Base-by-base conservation (phyloP, 2,113 vertebrate genomes). In the Triplophysa tibetana region DNA sequence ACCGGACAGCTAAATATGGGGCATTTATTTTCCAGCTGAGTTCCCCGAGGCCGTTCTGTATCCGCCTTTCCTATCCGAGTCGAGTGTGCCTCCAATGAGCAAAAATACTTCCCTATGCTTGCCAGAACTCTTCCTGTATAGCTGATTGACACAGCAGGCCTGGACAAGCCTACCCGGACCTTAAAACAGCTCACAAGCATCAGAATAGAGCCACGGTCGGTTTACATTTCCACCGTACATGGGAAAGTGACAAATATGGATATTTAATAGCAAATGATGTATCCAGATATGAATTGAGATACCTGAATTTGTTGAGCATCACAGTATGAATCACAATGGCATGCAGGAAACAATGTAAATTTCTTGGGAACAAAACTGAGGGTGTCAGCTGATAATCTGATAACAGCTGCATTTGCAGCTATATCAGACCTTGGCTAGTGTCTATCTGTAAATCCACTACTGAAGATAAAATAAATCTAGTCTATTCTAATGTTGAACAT, bases 81-180 rank as follows among this genome's bases (percentile, higher is more conserved):
- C 68, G 23, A 29, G 58, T 85, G 45, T 17, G 86, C 89, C 89
- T 85, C 88, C 83, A 82, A 77, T 75, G 77, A 82, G 82, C 83
- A 81, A 81, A 90, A 89, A 88, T 76, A 83, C 85, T 86, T 85
- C 86, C 86, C 67, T 79, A 88, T 88, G 88, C 8, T 85, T 87
- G 87, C 86, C 76, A 90, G 88, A 91, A 91, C 88, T 89, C 82
- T 84, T 79, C 73, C 83, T 75, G 50, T 17, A 3, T 1, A 38
- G 80, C 84, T 67, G 26, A 43, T 29, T 19, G 61, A 81, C 80
- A 78, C 83, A 79, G 88, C 89, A 87, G 85, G 90, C 81, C 87
- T n/a, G 80, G 82, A 78, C 89, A 89, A 60, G 90, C 83, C 17
- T 64, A 26, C 54, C 64, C 67, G 56, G 80, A 67, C 81, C 89